Evolutionary conservation across 1,140 invertebrate species (phyloP).

Genomic region (Ceratoteleas bidentatus): DNA sequence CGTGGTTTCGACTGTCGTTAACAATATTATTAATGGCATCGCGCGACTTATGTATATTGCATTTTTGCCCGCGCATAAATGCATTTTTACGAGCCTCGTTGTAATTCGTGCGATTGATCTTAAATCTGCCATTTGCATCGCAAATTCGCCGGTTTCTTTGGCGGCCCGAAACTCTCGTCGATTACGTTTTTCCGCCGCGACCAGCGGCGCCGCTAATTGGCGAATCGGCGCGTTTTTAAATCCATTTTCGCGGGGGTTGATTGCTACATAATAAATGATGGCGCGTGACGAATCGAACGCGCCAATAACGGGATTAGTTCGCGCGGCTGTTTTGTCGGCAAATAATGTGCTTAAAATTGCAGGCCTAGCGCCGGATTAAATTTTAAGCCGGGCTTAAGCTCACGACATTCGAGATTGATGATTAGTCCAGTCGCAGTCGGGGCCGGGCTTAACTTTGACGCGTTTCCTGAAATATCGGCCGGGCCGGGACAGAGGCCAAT

Average conservation of each 20-base stretch:
- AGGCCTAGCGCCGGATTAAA: slow-evolving; percentile 65
- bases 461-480: slow-evolving; percentile 45
- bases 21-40: slow-evolving; percentile 56
- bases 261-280: slow-evolving; percentile 22
- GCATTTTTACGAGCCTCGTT: slow-evolving; percentile 53
- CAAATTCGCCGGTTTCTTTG: slow-evolving; percentile 27
- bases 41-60: slow-evolving; percentile 58
- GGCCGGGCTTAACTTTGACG: slow-evolving; percentile 48
- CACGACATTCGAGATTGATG: slow-evolving; percentile 62
- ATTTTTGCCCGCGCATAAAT: slow-evolving; percentile 57
- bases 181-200: not conserved
- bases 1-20: slow-evolving; percentile 43
- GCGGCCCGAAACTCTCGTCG: not conserved
- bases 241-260: not conserved
- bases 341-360: slow-evolving; percentile 66
- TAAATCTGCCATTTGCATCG: slow-evolving; percentile 49
- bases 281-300: slow-evolving; percentile 38
- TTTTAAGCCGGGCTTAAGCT: slow-evolving; percentile 60
- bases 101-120: slow-evolving; percentile 54
- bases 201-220: not conserved
- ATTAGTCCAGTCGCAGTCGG: slow-evolving; percentile 31
- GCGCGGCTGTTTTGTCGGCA: slow-evolving; percentile 56
- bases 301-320: slow-evolving; percentile 50
- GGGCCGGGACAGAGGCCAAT: slow-evolving; percentile 20
- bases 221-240: not conserved